Base-by-base conservation (phyloP, 2,888 invertebrate genomes). In the Drosophila demipolita region DNA sequence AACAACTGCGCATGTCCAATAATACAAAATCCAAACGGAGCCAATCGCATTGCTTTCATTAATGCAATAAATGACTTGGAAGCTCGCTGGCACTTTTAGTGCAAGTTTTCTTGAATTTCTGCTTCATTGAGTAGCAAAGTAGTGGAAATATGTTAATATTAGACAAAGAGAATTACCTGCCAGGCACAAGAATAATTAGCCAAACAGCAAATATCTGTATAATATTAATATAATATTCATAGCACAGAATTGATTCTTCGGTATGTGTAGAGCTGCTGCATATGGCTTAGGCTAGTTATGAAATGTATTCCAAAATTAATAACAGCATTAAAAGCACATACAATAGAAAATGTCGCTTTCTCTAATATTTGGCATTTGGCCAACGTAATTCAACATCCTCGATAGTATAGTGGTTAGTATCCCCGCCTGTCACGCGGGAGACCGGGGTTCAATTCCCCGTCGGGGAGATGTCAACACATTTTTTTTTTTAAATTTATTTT, bases 401-500 rank as follows among this genome's bases (percentile, higher is more conserved):
- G 76, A 79, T 77, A 77, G 77, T 77, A 77, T 77, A 77, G 77
- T 77, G 79, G 76, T 77, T 78, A 77, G 76, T 75, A 75, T 75
- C 75, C 75, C 75, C 75, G 75, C 75, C 75, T 75, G 75, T 75
- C 75, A 75, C 75, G 75, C 75, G 75, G 75, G 75, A 76, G 75
- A 76, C 75, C 75, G 78, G 76, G 76, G 76, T 77, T 77, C 76
- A 77, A 77, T 77, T 77, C 76, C 80, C 76, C 80, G 76, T 79
- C 76, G 76, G 76, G 76, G 76, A 77, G 79, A 12, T 3, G 5
- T 26, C 1, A 1, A 2, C 12, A 1, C 2, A 2, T 61, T 40
- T n/a, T 49, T 53, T 35, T 33, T 20, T 35, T 53, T 26, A 33
- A 6, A 33, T 59, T 6, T 15, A 32, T 12, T 9, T 29, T 12